Evolutionary conservation across 2,888 invertebrate species (phyloP).

Genomic region (Chymomyza procnemis): DNA sequence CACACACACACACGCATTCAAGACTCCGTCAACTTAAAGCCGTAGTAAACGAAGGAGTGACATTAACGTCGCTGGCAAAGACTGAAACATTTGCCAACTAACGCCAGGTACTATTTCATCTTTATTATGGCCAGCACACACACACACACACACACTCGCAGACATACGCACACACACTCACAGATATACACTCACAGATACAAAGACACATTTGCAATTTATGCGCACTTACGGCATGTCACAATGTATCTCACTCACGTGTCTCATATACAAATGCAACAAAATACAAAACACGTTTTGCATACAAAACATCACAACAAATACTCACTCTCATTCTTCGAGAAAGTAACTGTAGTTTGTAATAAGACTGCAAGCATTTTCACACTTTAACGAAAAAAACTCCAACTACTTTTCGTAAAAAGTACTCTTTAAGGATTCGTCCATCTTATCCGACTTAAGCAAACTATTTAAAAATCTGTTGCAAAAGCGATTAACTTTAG

Average conservation of each 20-base stretch:
- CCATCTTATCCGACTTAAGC: too few relatives aligned
- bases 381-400: not conserved
- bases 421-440: too few relatives aligned
- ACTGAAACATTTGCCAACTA: not conserved
- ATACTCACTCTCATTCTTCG: not conserved
- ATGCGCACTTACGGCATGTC: not conserved
- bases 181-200: conserved; percentile 13
- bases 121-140: conserved; percentile 47
- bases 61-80: not conserved
- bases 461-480: too few relatives aligned
- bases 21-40: not conserved
- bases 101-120: conserved; percentile 41
- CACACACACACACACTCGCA: conserved; percentile 14
- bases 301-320: not conserved
- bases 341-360: not conserved
- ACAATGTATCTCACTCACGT: not conserved
- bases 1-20: not conserved
- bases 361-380: not conserved
- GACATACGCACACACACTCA: not conserved
- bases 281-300: not conserved
- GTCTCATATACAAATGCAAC: not conserved
- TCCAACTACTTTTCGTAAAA: not conserved
- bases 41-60: not conserved
- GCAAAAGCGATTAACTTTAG: too few relatives aligned
- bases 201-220: conserved; percentile 11